These are phyloP conservation scores for Scophthalmus maximus DNA, from an alignment of 2,113 vertebrate species.

Conservation along the genomic window DNA sequence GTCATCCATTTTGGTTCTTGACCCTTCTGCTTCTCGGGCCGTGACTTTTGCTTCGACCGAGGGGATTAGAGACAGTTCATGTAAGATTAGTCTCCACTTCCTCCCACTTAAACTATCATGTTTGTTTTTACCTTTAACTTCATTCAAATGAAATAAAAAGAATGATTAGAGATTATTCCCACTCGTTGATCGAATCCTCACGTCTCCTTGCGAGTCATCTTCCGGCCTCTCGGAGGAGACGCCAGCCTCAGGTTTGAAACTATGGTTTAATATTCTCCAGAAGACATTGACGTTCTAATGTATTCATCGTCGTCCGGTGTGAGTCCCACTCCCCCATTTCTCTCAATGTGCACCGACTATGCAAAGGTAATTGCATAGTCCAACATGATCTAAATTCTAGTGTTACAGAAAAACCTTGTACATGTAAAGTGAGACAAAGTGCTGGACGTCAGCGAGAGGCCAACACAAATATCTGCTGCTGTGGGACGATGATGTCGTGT, in stretches of 20 bases:
- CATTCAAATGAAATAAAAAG: no score
- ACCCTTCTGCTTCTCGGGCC: no score
- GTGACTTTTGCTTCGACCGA: no score
- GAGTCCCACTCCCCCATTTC: slow-evolving; percentile 4
- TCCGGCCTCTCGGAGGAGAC: no score
- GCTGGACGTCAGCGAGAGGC: slow-evolving; percentile 11
- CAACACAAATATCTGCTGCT: slow-evolving; percentile 4
- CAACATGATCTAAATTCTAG: slow-evolving; percentile 7
- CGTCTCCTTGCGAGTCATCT: no score
- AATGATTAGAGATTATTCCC: no score
- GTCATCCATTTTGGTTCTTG: no score
- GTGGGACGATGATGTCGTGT: slow-evolving; percentile 20
- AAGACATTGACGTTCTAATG: slow-evolving; percentile 23
- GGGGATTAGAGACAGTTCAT: no score
- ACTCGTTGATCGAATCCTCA: no score
- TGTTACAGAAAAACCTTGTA: slow-evolving; percentile 22
- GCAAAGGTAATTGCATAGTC: slow-evolving; percentile 48
- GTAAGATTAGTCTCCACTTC: no score
- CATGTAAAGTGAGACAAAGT: slow-evolving; percentile 50
- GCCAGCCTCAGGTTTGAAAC: slow-evolving; percentile 8
- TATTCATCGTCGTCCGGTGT: slow-evolving; percentile 33
- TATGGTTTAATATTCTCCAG: slow-evolving; percentile 25
- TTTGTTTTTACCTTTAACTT: no score
- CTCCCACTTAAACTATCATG: no score
- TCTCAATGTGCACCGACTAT: neutral